phyloP scores from a whole-genome alignment of 1,140 invertebrate species.

The Drosophila pallidifrons region DNA sequence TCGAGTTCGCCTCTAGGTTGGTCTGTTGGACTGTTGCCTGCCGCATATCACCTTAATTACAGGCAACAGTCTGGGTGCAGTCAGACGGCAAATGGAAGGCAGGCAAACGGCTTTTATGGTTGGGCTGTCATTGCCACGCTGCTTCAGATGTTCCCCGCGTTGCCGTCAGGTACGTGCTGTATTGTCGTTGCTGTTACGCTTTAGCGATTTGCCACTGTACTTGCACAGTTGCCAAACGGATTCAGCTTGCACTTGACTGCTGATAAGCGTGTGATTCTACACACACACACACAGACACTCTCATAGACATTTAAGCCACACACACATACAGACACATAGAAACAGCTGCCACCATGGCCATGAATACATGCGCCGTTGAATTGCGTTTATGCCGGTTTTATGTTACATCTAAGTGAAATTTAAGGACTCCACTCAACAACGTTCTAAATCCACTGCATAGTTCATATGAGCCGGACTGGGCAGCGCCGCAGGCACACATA shows the following conservation, averaged over 20 bases:
- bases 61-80: slow-evolving; percentile 78
- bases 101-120: slow-evolving; percentile 79
- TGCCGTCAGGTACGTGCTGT: slow-evolving; percentile 40
- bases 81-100: slow-evolving; percentile 79
- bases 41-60: slow-evolving; percentile 82
- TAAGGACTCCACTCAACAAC: slow-evolving; percentile 78
- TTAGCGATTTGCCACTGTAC: slow-evolving; percentile 78
- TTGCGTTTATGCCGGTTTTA: slow-evolving; percentile 81
- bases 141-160: slow-evolving; percentile 5
- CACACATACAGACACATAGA: slow-evolving; percentile 7
- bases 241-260: slow-evolving; percentile 82
- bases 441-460: slow-evolving; percentile 71
- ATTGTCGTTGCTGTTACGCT: slow-evolving; percentile 76
- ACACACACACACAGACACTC: slow-evolving; percentile 37
- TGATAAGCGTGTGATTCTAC: slow-evolving; percentile 78
- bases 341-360: slow-evolving; percentile 62
- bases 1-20: neutral
- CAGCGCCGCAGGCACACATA: neutral
- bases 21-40: slow-evolving; percentile 41
- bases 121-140: slow-evolving; percentile 59
- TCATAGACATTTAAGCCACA: slow-evolving; percentile 5
- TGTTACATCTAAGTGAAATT: slow-evolving; percentile 84
- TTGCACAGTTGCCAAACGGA: slow-evolving; percentile 62
- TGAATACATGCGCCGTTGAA: slow-evolving; percentile 78
- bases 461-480: slow-evolving; percentile 41